Percentiles rank a stretch among this genome's conserved stretches.
Conservation (phyloP, 1,140 invertebrate genomes). For the Leptestheria dahalacensis region DNA sequence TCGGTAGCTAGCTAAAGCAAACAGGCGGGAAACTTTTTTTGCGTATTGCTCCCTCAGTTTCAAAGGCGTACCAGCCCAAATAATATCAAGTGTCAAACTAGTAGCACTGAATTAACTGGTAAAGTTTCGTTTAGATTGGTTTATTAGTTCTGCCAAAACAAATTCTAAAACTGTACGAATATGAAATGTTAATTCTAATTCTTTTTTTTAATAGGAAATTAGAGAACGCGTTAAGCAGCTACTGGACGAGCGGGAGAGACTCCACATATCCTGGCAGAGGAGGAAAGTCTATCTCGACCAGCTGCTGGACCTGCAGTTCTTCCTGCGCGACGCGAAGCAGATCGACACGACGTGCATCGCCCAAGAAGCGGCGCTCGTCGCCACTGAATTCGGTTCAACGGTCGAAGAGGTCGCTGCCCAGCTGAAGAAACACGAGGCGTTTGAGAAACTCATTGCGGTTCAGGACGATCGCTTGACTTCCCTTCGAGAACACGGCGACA, state of each 20-base stretch:
- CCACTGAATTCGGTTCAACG: slow-evolving; percentile 29
- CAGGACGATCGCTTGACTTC: slow-evolving; percentile 75
- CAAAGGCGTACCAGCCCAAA: too few species aligned
- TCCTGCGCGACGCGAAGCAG: slow-evolving; percentile 86
- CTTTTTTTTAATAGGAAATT: slow-evolving; percentile 38
- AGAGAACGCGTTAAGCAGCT: slow-evolving; percentile 60
- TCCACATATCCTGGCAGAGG: slow-evolving; percentile 72
- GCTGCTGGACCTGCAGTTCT: slow-evolving; percentile 84
- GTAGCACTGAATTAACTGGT: too few species aligned
- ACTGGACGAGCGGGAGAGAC: slow-evolving; percentile 55
- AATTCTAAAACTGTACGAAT: background rate
- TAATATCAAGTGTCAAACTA: too few species aligned
- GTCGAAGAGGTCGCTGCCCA: slow-evolving; percentile 74
- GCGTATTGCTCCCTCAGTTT: too few species aligned
- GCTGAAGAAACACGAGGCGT: slow-evolving; percentile 81
- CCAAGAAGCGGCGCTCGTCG: slow-evolving; percentile 44
- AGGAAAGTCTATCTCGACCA: slow-evolving; percentile 85
- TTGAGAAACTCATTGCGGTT: slow-evolving; percentile 65
- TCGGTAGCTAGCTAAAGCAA: too few species aligned
- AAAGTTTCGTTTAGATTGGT: too few species aligned
- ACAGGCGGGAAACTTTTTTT: too few species aligned
- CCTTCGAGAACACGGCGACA: slow-evolving; percentile 70
- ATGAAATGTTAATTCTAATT: background rate
- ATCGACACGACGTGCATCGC: slow-evolving; percentile 72
- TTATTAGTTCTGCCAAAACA: too few species aligned